phyloP scores from a whole-genome alignment of 2,113 vertebrate species.

The Rhegmatorhina hoffmannsi region DNA sequence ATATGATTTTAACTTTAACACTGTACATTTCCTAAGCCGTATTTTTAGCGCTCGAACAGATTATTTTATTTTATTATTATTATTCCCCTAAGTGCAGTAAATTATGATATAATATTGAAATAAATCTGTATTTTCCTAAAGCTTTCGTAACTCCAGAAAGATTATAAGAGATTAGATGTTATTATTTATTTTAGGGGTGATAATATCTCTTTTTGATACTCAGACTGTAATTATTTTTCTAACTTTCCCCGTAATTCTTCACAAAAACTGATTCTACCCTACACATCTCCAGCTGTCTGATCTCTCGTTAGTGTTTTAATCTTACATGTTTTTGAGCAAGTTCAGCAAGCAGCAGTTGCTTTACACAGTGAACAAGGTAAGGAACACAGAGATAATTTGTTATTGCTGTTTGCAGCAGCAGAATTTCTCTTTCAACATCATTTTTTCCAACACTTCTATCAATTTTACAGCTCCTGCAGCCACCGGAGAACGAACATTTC shows the following conservation, averaged over 20 bases:
- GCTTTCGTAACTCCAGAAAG: neutral
- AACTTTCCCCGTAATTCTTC: neutral
- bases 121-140: neutral
- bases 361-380: fast-evolving
- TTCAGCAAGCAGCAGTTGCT: neutral
- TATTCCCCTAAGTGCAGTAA: neutral
- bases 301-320: neutral
- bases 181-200: neutral
- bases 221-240: neutral
- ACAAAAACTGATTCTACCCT: neutral
- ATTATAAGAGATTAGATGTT: neutral
- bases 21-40: neutral
- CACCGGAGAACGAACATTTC: neutral
- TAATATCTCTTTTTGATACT: neutral
- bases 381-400: neutral
- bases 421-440: neutral
- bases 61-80: neutral
- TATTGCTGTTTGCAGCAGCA: neutral
- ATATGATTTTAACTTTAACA: neutral
- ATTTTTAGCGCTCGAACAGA: neutral
- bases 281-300: neutral
- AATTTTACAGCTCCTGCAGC: neutral
- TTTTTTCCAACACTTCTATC: neutral
- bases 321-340: neutral
- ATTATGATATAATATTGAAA: neutral